A percentile compares a stretch with the other conserved stretches of the same genome.
phyloP scores from a whole-genome alignment of 2,797 vertebrate genomes.

The Pteronotus mesoamericanus region DNA sequence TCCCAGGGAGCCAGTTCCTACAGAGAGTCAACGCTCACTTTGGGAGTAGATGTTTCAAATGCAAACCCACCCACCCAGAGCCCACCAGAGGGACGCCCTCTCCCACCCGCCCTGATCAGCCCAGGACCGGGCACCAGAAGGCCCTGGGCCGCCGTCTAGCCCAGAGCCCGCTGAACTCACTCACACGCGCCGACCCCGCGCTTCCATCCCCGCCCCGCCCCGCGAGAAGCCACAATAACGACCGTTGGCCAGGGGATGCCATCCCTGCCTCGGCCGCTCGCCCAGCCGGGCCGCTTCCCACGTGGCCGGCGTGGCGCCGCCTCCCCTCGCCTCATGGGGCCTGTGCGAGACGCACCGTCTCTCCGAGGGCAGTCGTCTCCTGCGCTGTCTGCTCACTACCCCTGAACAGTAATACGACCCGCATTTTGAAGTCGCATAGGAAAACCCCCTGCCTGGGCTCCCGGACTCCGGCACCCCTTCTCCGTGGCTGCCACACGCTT shows the following conservation, averaged over 20 bases:
- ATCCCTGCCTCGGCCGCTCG: not conserved
- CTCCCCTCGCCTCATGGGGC: not conserved
- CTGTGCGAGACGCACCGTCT: not conserved
- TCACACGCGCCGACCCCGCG: not conserved
- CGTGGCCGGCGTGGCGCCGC: too few relatives aligned
- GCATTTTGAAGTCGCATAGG: not conserved
- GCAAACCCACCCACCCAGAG: not conserved
- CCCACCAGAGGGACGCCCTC: accelerated
- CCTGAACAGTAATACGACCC: not conserved
- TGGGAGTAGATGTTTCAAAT: not conserved
- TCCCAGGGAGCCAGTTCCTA: not conserved
- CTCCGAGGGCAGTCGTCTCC: not conserved
- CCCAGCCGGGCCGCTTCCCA: not conserved
- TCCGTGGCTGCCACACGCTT: not conserved
- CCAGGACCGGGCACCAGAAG: not conserved
- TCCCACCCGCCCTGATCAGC: not conserved
- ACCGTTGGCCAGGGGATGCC: not conserved
- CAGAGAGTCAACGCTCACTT: not conserved
- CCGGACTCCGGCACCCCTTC: not conserved
- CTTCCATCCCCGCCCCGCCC: not conserved
- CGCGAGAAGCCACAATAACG: not conserved
- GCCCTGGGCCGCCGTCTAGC: not conserved
- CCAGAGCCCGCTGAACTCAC: not conserved
- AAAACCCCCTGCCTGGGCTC: not conserved
- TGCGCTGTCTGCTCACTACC: not conserved